phyloP scores from a whole-genome alignment of 2,888 invertebrate genomes.

The Hirtodrosophila alboralis region DNA sequence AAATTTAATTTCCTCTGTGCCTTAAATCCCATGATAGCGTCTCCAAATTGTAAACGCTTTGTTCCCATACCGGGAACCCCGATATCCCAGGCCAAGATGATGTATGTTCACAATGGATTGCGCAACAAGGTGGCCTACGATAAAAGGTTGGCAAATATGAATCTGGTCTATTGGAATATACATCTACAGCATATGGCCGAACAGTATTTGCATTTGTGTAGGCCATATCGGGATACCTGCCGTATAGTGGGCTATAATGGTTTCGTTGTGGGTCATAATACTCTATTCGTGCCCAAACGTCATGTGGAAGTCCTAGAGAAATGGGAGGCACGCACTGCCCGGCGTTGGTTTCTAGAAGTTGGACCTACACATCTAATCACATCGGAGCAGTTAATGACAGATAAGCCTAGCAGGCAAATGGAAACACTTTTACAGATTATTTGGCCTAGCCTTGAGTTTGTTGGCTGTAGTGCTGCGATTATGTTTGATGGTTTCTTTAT shows the following conservation, averaged over 20 bases:
- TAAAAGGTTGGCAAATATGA: conserved; percentile 37
- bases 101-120: conserved; percentile 46
- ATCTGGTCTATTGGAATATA: conserved; percentile 53
- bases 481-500: conserved; percentile 53
- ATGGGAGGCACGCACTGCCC: conserved; percentile 41
- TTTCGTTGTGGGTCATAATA: conserved; percentile 39
- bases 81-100: conserved; percentile 4
- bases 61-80: not conserved
- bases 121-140: conserved; percentile 46
- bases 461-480: conserved; percentile 46
- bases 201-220: conserved; percentile 37
- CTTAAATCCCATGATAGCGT: not conserved
- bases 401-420: not conserved
- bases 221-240: conserved; percentile 32
- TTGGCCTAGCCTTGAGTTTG: conserved; percentile 43
- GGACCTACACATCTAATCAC: not conserved
- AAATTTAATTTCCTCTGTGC: conserved; percentile 37
- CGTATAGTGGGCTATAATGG: conserved; percentile 23
- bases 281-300: conserved; percentile 14
- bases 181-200: conserved; percentile 51
- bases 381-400: not conserved
- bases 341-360: conserved; percentile 38
- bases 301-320: not conserved
- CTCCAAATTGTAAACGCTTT: conserved; percentile 29
- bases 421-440: conserved; percentile 30